A percentile compares a stretch with the other conserved stretches of the same genome.
These are phyloP conservation scores for Drosophila kuntzei DNA, from an alignment of 2,888 invertebrate genomes.

Conservation along the genomic window DNA sequence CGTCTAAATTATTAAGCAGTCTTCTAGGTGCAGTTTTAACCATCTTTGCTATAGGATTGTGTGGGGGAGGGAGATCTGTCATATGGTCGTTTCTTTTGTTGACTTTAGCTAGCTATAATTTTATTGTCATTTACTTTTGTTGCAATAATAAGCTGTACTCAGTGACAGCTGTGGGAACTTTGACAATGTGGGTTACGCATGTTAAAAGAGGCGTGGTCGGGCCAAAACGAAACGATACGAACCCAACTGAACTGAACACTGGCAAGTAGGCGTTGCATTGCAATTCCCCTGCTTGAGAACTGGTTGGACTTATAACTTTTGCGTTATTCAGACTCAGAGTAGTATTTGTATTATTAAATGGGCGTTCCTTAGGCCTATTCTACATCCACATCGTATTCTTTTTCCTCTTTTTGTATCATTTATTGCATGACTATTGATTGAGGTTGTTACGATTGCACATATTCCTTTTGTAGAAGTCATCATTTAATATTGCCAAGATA, in stretches of 20 bases:
- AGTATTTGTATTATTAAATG: slow-evolving; percentile 14
- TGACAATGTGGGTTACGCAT: slow-evolving; percentile 27
- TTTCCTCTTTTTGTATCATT: background rate
- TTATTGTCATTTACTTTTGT: slow-evolving; percentile 36
- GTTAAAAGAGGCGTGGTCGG: slow-evolving; percentile 14
- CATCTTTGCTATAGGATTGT: background rate
- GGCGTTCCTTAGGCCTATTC: slow-evolving; percentile 3
- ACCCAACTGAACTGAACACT: background rate
- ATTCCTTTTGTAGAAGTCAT: slow-evolving; percentile 6
- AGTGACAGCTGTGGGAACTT: slow-evolving; percentile 51
- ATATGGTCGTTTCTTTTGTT: slow-evolving; percentile 12
- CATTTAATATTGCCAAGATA: background rate
- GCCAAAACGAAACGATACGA: slow-evolving; percentile 1
- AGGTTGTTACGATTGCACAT: background rate
- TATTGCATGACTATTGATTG: slow-evolving; percentile 6
- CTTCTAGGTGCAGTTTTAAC: slow-evolving; percentile 4
- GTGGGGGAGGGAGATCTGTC: background rate
- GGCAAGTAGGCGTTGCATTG: slow-evolving; percentile 13
- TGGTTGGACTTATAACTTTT: slow-evolving; percentile 8
- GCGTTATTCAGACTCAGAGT: slow-evolving; percentile 10
- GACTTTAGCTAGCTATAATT: slow-evolving; percentile 35
- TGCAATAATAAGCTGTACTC: slow-evolving; percentile 20
- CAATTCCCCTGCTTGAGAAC: slow-evolving; percentile 7
- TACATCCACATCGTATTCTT: background rate
- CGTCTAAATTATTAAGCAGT: slow-evolving; percentile 14